Evolutionary conservation across 2,888 invertebrate species (phyloP), one percentile per base, ranked within the genome.

Genomic region (Trachelus iudaicus): DNA sequence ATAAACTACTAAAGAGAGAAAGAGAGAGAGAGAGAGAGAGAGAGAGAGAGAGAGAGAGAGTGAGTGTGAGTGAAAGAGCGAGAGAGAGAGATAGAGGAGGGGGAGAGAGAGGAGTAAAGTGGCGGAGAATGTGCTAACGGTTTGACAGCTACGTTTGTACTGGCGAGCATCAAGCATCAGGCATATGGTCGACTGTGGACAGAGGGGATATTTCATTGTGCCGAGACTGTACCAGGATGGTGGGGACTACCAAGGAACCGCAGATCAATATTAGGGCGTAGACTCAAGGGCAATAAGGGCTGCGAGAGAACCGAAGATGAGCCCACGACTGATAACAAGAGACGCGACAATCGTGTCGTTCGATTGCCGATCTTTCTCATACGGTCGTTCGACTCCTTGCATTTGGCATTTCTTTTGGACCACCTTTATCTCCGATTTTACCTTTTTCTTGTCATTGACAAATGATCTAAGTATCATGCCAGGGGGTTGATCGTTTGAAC

Each of bases 241-340:
- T 76, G 81, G 81, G 83, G 82, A 83, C 79, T 77, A 81, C 83
- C 80, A 83, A 82, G 80, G 87, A 82, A 85, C 83, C 84, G 82
- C 83, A 84, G 89, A 90, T 90, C 90, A 88, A 90, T 90, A 90
- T 90, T 90, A 87, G 90, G 88, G 89, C 87, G 88, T 87, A 86
- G 88, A 89, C 88, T 87, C 87, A 87, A 89, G 89, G 89, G 87
- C 87, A 88, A 87, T 85, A 88, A 86, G 68, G 12, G 78, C 69
- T 73, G 69, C 68, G 69, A 75, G 34, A 75, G 77, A 69, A 71
- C 68, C 37, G 73, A 77, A 40, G 40, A 40, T 40, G 15, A 40
- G 40, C 40, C 4, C 15, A 15, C 40, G 40, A 40, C 15, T 40
- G 40, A 40, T 40, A 40, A 40, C 6, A 15, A 4, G 15, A 15